Conservation (phyloP, 1,140 invertebrate species). For the Aporrectodea caliginosa region DNA sequence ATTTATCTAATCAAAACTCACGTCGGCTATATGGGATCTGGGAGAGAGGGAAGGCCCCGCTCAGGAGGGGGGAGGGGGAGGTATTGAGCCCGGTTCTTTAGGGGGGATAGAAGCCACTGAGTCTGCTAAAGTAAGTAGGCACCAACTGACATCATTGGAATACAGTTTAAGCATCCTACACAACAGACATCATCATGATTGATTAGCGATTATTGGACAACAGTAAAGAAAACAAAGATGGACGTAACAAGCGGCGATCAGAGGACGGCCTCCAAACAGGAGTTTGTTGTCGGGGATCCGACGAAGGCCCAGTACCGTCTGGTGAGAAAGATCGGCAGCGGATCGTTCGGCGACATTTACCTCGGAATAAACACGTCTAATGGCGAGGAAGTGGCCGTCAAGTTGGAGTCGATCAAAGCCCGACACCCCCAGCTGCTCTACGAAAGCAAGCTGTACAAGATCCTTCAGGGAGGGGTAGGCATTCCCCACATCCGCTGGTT, state of each 20-base stretch:
- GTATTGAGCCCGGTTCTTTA: too few relatives aligned
- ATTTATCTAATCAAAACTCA: too few relatives aligned
- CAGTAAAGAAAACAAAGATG: background rate
- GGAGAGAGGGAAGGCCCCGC: too few relatives aligned
- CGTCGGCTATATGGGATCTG: too few relatives aligned
- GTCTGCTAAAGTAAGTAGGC: too few relatives aligned
- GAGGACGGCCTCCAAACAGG: constrained; percentile 14
- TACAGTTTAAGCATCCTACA: too few relatives aligned
- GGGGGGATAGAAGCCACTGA: too few relatives aligned
- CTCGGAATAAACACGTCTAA: constrained; percentile 91
- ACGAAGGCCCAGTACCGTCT: constrained; percentile 70
- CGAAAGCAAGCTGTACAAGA: constrained; percentile 80
- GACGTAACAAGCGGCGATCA: background rate
- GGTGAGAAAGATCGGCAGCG: constrained; percentile 93
- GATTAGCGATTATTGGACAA: background rate
- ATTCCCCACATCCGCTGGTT: constrained; percentile 91
- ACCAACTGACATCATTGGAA: too few relatives aligned
- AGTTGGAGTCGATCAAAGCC: constrained; percentile 86
- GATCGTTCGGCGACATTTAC: constrained; percentile 98
- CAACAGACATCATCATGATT: too few relatives aligned
- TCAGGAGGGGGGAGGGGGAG: too few relatives aligned
- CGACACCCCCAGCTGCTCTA: constrained; percentile 92
- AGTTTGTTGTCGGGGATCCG: constrained; percentile 31
- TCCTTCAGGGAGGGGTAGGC: constrained; percentile 88
- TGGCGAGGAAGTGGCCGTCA: constrained; percentile 97